Evolutionary conservation across 2,888 invertebrate genomes (phyloP), one percentile per base, ranked within the genome.

Genomic region (Sarcophaga variegata): DNA sequence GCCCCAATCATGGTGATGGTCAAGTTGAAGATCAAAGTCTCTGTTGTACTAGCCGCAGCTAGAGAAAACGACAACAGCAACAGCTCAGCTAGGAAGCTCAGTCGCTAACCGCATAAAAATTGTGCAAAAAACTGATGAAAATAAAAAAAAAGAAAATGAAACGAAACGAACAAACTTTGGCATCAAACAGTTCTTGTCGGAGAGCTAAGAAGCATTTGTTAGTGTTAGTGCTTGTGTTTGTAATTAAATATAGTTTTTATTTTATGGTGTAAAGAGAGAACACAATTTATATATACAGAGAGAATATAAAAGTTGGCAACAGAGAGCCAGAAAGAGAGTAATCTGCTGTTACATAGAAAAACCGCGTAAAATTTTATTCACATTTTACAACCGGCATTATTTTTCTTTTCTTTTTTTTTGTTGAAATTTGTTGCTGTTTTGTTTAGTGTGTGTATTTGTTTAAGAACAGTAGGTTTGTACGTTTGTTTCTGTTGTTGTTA

Each of bases 11-110:
- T 81, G 77, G 45, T 64, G 76, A 88, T 89, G 89, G 89, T 88
- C 89, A 89, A 89, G 89, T 89, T 89, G 89, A 90, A 89, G 89
- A 88, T 88, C 88, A 87, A 86, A 84, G 83, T 72, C 75, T 27
- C 71, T 22, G 84, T 12, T 74, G 25, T 81, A 45, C 54, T 49
- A n/a, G n/a, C 59, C 47, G 6, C 20, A 17, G 22, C 25, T 59
- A 45, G 69, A 78, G 45, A 22, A 37, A 17, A n/a, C 20, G 67
- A 12, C 11, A 45, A 6, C 37, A 37, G 67, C 27, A 49, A 14
- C 71, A 45, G 71, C 27, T 49, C 71, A 54, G 66, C 66, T 66
- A 66, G 49, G 66, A 72, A 71, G 45, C 17, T 14, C 12, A 14
- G 22, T 76, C 54, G 60, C 71, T 67, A 12, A 54, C 12, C 54